These are phyloP conservation scores for Drosophila tristis DNA, from an alignment of 1,140 invertebrate genomes.

Conservation along the genomic window DNA sequence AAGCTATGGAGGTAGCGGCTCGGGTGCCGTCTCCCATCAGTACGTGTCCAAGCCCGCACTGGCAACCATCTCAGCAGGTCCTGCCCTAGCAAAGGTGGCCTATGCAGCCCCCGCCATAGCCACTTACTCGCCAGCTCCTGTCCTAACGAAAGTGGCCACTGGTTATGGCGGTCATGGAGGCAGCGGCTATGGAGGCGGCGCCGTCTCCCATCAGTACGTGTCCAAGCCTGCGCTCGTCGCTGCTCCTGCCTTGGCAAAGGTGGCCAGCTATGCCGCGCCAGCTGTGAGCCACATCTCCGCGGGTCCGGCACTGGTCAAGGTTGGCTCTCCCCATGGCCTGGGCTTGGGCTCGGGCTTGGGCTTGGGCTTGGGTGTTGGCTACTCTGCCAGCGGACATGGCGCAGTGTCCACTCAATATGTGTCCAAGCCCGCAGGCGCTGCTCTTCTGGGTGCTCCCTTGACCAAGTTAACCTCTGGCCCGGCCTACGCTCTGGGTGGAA, in stretches of 20 bases:
- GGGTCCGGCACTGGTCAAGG: constrained; percentile 49
- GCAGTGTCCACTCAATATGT: constrained; percentile 16
- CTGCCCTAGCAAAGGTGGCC: constrained; percentile 42
- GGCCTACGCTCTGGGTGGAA: constrained; percentile 35
- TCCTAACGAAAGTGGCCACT: constrained; percentile 35
- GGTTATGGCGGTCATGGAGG: constrained; percentile 4
- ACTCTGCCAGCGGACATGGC: constrained; percentile 30
- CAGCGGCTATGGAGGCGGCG: constrained; percentile 31
- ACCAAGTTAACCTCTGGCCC: constrained; percentile 54
- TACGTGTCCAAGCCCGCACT: constrained; percentile 45
- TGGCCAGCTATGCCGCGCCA: constrained; percentile 47
- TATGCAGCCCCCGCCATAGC: constrained; percentile 44
- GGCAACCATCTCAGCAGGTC: constrained; percentile 29
- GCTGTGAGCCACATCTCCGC: constrained; percentile 34
- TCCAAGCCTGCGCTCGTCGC: constrained; percentile 59
- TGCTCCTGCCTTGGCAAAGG: constrained; percentile 48
- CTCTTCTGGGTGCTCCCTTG: constrained; percentile 18
- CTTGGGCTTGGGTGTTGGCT: constrained; percentile 10
- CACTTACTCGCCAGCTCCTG: constrained; percentile 36
- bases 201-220: constrained; percentile 69
- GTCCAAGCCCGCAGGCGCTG: constrained; percentile 19
- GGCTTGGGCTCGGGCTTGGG: constrained; percentile 17
- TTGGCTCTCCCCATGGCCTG: constrained; percentile 30
- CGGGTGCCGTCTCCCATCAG: constrained; percentile 66
- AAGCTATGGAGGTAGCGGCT: constrained; percentile 28